phyloP scores from a whole-genome alignment of 2,797 vertebrate genomes.

The Acipenser ruthenus region DNA sequence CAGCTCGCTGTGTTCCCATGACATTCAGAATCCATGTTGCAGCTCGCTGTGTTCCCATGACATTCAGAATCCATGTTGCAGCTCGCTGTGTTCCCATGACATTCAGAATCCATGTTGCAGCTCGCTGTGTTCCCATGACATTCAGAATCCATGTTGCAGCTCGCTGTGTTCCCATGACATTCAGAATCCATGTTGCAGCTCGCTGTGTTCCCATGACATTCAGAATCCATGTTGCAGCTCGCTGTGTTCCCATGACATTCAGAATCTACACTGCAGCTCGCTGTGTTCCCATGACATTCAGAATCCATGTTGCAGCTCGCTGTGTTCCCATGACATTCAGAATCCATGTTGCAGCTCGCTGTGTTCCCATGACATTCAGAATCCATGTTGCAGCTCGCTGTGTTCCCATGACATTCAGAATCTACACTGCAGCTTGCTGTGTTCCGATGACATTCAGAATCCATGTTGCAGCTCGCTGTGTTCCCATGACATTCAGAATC shows the following conservation, averaged over 20 bases:
- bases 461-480: not conserved
- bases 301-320: not conserved
- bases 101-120: not conserved
- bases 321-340: not conserved
- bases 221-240: not conserved
- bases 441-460: not conserved
- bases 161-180: not conserved
- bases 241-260: not conserved
- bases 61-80: not conserved
- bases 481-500: not conserved
- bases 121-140: not conserved
- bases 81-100: not conserved
- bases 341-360: not conserved
- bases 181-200: not conserved
- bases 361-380: not conserved
- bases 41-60: not conserved
- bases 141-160: not conserved
- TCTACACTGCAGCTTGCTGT: not conserved
- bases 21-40: not conserved
- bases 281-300: not conserved
- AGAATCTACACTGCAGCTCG: not conserved
- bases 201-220: not conserved
- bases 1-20: not conserved
- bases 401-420: not conserved
- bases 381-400: not conserved